Base-by-base conservation (phyloP, 2,797 vertebrate species). In the Pampus argenteus region DNA sequence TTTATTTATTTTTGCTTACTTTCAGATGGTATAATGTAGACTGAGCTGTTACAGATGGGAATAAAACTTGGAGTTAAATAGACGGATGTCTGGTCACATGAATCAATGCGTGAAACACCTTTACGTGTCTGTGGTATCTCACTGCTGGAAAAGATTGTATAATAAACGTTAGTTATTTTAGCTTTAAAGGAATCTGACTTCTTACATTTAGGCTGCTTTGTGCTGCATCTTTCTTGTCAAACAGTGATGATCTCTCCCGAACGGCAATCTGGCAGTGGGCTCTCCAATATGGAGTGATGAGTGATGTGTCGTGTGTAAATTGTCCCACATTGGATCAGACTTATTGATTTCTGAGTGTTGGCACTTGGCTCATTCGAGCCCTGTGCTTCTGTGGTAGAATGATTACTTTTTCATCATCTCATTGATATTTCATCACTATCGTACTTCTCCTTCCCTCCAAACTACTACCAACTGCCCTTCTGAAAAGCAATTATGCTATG, bases 351-450 rank as follows among this genome's bases (percentile, higher is more conserved):
- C 79, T 70, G 73, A 80, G 82, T 85, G 86, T 82, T 88, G 82
- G 88, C 86, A 83, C 85, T 71, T 50, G 70, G 84, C 83, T 92
- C 82, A 83, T 86, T 85, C 85, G 82, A 80, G 80, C 83, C 76
- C 74, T 65, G 75, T 11, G 78, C 79, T 80, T 58, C 84, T 61
- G 68, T 59, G 28, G 72, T 77, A 78, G 86, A 90, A 91, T 91
- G 85, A 94, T 93, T 92, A 91, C 88, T 92, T 94, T 94, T 93
- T 93, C 87, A 92, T 93, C 86, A 88, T 85, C 86, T 84, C 86
- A 88, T 92, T 86, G 91, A 92, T 92, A 91, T 94, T 92, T 93
- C 88, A 93, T 92, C 90, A 87, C 90, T 85, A 87, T 82, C 85
- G 55, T 75, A 76, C 84, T 83, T 71, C 66, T 74, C 71, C 68